Evolutionary conservation across 2,797 vertebrate genomes (phyloP).

Genomic region (Cyclopterus lumpus): DNA sequence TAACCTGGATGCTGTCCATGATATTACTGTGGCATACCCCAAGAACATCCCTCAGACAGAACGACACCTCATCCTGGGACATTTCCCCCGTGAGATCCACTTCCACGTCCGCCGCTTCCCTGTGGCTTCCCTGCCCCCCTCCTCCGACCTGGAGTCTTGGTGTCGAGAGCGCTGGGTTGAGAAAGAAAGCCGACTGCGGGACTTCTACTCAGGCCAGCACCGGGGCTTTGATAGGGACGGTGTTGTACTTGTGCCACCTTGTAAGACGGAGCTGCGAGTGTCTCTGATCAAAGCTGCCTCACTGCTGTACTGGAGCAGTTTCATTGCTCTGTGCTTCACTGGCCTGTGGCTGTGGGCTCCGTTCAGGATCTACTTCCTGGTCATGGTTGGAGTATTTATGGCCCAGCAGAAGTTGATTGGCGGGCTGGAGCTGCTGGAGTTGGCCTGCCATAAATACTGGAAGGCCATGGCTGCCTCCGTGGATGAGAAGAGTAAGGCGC

Average conservation of each 20-base stretch:
- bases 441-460: constrained; percentile 88
- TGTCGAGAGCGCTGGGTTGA: constrained; percentile 94
- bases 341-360: constrained; percentile 87
- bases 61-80: constrained; percentile 90
- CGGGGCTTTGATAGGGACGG: constrained; percentile 84
- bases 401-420: constrained; percentile 90
- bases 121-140: constrained; percentile 83
- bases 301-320: constrained; percentile 91
- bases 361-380: constrained; percentile 86
- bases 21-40: constrained; percentile 97
- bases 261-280: constrained; percentile 94
- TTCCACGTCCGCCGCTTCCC: constrained; percentile 92
- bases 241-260: constrained; percentile 86
- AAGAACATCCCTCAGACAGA: constrained; percentile 97
- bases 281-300: constrained; percentile 88
- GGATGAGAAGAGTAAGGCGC: constrained; percentile 49
- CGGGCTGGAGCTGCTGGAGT: constrained; percentile 93
- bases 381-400: constrained; percentile 83
- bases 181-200: constrained; percentile 90
- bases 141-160: constrained; percentile 90
- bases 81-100: constrained; percentile 95
- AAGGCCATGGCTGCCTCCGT: constrained; percentile 32
- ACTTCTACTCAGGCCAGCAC: constrained; percentile 87
- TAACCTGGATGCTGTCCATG: constrained; percentile 95
- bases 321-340: constrained; percentile 82